phyloP scores from a whole-genome alignment of 2,113 vertebrate genomes.

The Ochotona curzoniae region DNA sequence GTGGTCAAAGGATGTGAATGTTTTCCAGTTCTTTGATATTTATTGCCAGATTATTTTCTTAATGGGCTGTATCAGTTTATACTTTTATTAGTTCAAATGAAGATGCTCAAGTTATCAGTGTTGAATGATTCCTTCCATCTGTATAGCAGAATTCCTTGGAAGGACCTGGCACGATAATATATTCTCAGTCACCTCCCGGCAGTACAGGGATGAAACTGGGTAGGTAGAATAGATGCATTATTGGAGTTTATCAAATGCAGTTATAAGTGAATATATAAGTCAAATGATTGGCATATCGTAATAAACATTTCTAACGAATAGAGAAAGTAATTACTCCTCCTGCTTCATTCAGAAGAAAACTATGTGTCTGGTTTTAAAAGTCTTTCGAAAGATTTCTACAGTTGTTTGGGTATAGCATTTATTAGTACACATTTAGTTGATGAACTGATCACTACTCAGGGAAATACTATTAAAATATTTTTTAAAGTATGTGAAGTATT shows the following conservation, averaged over 20 bases:
- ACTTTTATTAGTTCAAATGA: not conserved
- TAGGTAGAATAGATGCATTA: not conserved
- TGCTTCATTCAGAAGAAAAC: conserved; percentile 54
- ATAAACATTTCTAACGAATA: conserved; percentile 45
- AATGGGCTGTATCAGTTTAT: not conserved
- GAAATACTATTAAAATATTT: not conserved
- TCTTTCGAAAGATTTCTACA: not conserved
- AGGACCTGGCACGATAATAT: not conserved
- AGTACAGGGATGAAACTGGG: not conserved
- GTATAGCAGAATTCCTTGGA: not conserved
- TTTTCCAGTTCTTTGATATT: conserved; percentile 33
- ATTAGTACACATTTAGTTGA: not conserved
- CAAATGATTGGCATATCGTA: not conserved
- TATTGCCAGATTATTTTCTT: conserved; percentile 36
- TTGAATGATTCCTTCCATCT: not conserved
- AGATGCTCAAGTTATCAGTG: not conserved
- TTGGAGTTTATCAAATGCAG: not conserved
- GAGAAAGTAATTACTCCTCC: conserved; percentile 47
- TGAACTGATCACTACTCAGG: not conserved
- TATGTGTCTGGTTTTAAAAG: conserved; percentile 4
- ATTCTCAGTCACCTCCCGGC: not conserved
- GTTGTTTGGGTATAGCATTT: not conserved
- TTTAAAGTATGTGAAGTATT: not conserved
- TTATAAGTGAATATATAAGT: not conserved
- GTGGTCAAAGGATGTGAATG: not conserved